These are phyloP conservation scores for Tympanuchus pallidicinctus DNA, from an alignment of 2,113 vertebrate species.

Conservation along the genomic window DNA sequence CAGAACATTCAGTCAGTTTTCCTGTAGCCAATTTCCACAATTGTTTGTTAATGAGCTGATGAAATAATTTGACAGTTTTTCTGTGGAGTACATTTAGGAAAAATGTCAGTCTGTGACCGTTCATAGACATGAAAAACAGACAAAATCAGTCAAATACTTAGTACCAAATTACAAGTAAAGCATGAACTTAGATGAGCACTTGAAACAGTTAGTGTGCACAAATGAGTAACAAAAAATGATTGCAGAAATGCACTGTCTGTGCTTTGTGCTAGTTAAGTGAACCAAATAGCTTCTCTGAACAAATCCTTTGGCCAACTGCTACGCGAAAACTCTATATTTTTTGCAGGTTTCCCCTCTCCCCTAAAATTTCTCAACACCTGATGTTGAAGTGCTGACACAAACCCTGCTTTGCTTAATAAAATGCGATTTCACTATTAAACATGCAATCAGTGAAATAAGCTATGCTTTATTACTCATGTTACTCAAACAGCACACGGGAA, in stretches of 20 bases:
- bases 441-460: neutral
- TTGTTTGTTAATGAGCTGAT: neutral
- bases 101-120: neutral
- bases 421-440: neutral
- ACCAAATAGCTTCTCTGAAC: neutral
- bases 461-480: neutral
- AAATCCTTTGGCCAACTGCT: neutral
- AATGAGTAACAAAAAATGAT: neutral
- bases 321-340: neutral
- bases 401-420: neutral
- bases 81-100: neutral
- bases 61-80: constrained; percentile 2
- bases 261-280: neutral
- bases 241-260: neutral
- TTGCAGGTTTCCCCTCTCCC: neutral
- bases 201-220: neutral
- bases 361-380: neutral
- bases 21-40: neutral
- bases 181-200: neutral
- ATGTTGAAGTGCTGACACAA: neutral
- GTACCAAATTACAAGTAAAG: neutral
- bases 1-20: neutral
- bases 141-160: constrained; percentile 2
- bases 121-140: neutral
- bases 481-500: neutral